These are phyloP conservation scores for Caenorhabditis sp. DNA, from an alignment of 2,888 invertebrate species.

Conservation along the genomic window DNA sequence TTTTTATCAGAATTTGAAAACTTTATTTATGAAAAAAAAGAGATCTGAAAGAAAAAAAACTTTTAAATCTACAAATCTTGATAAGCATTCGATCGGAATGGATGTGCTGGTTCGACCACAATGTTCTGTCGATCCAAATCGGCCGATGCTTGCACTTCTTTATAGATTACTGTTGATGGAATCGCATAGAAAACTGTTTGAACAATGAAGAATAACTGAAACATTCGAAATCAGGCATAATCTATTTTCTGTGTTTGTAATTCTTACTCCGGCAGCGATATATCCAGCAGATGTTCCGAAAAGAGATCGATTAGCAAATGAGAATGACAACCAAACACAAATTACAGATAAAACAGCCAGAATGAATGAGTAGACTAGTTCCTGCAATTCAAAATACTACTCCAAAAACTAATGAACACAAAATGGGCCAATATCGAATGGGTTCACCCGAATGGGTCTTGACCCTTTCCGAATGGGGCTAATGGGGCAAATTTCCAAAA, in stretches of 20 bases:
- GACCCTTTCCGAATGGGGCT: no score
- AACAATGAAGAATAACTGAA: conserved; percentile 65
- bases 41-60: neutral
- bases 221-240: no score
- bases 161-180: conserved; percentile 62
- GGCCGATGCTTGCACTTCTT: conserved; percentile 42
- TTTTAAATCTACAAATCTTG: conserved; percentile 20
- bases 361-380: conserved; percentile 67
- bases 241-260: no score
- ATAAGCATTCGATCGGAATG: conserved; percentile 35
- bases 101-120: conserved; percentile 46
- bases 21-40: neutral
- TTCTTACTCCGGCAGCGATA: conserved; percentile 62
- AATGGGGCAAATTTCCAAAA: no score
- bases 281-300: conserved; percentile 63
- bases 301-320: conserved; percentile 56
- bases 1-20: no score
- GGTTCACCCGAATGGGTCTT: no score
- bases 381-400: conserved; percentile 49
- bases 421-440: no score
- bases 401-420: no score
- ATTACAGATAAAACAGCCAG: conserved; percentile 61
- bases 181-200: conserved; percentile 62
- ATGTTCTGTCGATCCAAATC: conserved; percentile 28
- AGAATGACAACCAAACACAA: conserved; percentile 65